A percentile compares a stretch with the other conserved stretches of the same genome.
Conservation (phyloP, 2,113 vertebrate species). For the Oriolus oriolus region DNA sequence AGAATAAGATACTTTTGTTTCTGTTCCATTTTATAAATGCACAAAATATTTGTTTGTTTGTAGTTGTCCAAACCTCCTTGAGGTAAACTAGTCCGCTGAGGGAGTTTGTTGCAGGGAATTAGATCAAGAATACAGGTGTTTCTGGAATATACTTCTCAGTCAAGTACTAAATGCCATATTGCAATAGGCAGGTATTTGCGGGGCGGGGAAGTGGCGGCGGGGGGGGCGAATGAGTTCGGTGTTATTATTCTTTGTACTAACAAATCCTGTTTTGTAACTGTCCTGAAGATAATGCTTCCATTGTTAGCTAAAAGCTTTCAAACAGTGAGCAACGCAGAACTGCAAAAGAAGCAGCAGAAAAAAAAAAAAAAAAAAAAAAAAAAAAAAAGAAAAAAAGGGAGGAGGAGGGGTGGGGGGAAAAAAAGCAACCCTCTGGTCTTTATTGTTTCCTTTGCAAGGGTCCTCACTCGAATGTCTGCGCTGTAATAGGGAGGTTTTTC, state of each 20-base stretch:
- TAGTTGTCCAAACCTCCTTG: conserved; percentile 14
- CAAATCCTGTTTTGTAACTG: conserved; percentile 76
- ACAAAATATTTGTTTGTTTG: background rate
- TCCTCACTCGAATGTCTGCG: conserved; percentile 67
- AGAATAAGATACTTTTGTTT: conserved; percentile 61
- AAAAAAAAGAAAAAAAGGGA: no score
- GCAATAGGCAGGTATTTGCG: conserved; percentile 23
- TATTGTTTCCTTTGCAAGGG: conserved; percentile 67
- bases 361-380: background rate
- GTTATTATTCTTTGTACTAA: conserved; percentile 69
- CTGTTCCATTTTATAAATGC: conserved; percentile 41
- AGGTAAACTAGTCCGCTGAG: background rate
- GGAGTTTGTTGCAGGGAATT: conserved; percentile 18
- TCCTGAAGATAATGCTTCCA: conserved; percentile 72
- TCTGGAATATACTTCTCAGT: conserved; percentile 20
- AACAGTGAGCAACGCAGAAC: conserved; percentile 55
- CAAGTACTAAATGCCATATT: background rate
- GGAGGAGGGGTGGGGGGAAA: fast-evolving
- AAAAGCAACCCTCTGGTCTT: conserved; percentile 43
- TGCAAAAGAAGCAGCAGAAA: conserved; percentile 52
- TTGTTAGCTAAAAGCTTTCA: conserved; percentile 74
- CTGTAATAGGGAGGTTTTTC: conserved; percentile 71
- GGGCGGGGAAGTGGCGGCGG: background rate
- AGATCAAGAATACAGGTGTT: conserved; percentile 68
- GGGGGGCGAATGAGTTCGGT: conserved; percentile 2